phyloP scores from a whole-genome alignment of 2,888 invertebrate genomes.

The Argyra leucocephala region DNA sequence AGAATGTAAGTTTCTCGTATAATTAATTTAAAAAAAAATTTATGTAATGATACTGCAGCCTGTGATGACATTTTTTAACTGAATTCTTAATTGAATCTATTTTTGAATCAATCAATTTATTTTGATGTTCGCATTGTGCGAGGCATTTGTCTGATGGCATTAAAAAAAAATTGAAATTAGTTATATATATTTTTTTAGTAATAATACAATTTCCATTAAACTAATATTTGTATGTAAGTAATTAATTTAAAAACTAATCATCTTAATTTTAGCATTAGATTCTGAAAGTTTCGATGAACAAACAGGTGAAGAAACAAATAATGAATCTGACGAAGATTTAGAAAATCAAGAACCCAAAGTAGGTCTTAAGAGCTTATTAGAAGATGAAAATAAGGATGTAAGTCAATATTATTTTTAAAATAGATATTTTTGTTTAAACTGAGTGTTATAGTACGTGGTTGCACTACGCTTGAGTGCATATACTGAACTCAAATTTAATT shows the following conservation, averaged over 20 bases:
- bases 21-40: no score
- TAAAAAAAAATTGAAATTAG: background rate
- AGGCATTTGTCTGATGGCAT: slow-evolving; percentile 32
- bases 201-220: no score
- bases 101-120: no score
- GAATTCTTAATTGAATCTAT: no score
- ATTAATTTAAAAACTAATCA: background rate
- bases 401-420: background rate
- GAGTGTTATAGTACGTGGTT: slow-evolving; percentile 24
- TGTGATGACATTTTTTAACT: no score
- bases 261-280: slow-evolving; percentile 23
- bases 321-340: slow-evolving; percentile 35
- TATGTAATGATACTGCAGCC: no score
- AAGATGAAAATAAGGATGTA: slow-evolving; percentile 43
- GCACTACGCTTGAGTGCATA: slow-evolving; percentile 41
- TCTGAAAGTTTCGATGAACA: slow-evolving; percentile 32
- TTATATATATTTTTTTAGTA: background rate
- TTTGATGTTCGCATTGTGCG: no score
- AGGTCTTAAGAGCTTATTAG: slow-evolving; percentile 51
- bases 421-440: slow-evolving; percentile 12
- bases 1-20: slow-evolving; percentile 25
- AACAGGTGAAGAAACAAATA: slow-evolving; percentile 27
- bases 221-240: no score
- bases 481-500: slow-evolving; percentile 23
- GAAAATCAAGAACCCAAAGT: slow-evolving; percentile 39